phyloP scores from a whole-genome alignment of 2,797 vertebrate species.

The Discoglossus pictus region DNA sequence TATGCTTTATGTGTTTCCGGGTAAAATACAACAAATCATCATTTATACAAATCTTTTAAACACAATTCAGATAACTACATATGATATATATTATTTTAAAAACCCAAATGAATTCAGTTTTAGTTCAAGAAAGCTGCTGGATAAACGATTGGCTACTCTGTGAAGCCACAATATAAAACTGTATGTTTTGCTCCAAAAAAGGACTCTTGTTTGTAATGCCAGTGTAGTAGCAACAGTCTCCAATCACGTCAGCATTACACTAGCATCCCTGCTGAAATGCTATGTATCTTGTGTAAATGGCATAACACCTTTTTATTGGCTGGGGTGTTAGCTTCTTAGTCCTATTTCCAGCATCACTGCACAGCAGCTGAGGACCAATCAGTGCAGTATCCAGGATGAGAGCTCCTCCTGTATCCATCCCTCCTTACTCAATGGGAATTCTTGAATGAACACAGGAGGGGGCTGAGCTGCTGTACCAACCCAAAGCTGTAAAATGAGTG shows the following conservation, averaged over 20 bases:
- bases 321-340: neutral
- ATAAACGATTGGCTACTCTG: no score
- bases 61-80: no score
- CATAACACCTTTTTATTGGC: slow-evolving; percentile 12
- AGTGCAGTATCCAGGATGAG: slow-evolving; percentile 3
- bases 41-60: no score
- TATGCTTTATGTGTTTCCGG: no score
- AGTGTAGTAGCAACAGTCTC: no score
- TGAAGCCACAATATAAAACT: no score
- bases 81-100: no score
- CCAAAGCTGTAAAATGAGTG: slow-evolving; percentile 27
- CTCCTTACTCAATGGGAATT: slow-evolving; percentile 47
- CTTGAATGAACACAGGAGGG: slow-evolving; percentile 47
- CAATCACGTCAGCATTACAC: neutral
- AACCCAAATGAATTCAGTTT: no score
- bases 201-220: no score
- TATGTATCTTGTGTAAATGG: neutral
- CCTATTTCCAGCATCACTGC: slow-evolving; percentile 32
- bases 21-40: no score
- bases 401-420: slow-evolving; percentile 25
- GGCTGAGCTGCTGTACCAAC: slow-evolving; percentile 23
- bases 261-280: neutral
- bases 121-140: no score
- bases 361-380: slow-evolving; percentile 28
- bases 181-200: no score